A percentile compares a stretch with the other conserved stretches of the same genome.
phyloP scores from a whole-genome alignment of 2,797 vertebrate genomes.

The Thaleichthys pacificus region DNA sequence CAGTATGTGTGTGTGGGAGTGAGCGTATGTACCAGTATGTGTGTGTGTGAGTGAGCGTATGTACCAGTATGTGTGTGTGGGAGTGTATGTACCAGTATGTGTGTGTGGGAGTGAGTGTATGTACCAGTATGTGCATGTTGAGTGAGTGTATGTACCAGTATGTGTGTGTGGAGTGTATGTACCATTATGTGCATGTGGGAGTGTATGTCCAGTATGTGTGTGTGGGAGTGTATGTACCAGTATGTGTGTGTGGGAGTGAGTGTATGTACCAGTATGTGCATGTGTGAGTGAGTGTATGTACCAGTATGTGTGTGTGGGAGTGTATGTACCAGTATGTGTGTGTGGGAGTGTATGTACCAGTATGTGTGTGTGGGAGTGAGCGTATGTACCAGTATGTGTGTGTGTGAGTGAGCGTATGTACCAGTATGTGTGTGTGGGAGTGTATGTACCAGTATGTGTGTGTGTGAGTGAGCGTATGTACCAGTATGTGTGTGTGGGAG shows the following conservation, averaged over 20 bases:
- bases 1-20: slow-evolving; percentile 6
- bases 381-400: slow-evolving; percentile 5
- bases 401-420: no score
- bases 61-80: slow-evolving; percentile 38
- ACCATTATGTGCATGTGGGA: slow-evolving; percentile 6
- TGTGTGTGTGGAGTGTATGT: no score
- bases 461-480: no score
- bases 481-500: slow-evolving; percentile 5
- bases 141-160: background rate
- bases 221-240: slow-evolving; percentile 72
- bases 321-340: slow-evolving; percentile 2
- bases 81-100: background rate
- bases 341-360: slow-evolving; percentile 72
- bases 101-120: no score
- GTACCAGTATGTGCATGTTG: slow-evolving; percentile 37
- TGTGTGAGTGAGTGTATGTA: no score
- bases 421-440: slow-evolving; percentile 5
- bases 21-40: slow-evolving; percentile 3
- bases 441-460: slow-evolving; percentile 2
- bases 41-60: no score
- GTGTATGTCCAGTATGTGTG: background rate
- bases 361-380: slow-evolving; percentile 8
- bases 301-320: slow-evolving; percentile 5
- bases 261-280: slow-evolving; percentile 5
- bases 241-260: slow-evolving; percentile 8